Conservation (phyloP, 2,113 vertebrate genomes). For the Fregata magnificens region DNA sequence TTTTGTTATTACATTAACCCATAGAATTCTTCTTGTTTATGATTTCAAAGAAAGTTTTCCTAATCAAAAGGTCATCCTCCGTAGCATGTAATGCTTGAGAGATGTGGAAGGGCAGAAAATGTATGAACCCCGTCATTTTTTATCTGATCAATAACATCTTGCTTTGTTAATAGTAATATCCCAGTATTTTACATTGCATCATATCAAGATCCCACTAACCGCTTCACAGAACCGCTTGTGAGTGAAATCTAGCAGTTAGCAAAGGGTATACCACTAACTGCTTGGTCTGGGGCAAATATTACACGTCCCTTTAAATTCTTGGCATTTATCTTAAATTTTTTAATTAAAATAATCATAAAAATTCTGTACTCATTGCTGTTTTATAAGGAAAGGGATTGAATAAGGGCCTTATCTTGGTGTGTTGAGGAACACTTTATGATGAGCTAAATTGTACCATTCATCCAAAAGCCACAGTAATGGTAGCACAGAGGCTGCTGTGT, state of each 20-base stretch:
- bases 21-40: background rate
- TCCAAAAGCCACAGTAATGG: background rate
- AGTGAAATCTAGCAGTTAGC: background rate
- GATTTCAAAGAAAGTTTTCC: background rate
- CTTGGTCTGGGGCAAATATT: background rate
- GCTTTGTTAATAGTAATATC: background rate
- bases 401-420: background rate
- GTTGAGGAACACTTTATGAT: background rate
- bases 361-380: background rate
- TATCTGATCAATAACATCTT: background rate
- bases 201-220: background rate
- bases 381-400: background rate
- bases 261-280: background rate
- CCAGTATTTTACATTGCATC: background rate
- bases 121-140: background rate
- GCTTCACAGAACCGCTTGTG: background rate
- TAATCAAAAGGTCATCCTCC: background rate
- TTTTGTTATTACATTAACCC: conserved; percentile 28
- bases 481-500: background rate
- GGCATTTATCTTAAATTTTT: background rate
- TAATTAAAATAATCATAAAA: background rate
- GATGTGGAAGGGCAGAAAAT: background rate
- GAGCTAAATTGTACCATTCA: background rate
- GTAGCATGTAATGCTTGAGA: background rate
- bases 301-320: background rate